Evolutionary conservation across 1,140 invertebrate species (phyloP), one percentile per base, ranked within the genome.

Genomic region (Hyles vespertilio): DNA sequence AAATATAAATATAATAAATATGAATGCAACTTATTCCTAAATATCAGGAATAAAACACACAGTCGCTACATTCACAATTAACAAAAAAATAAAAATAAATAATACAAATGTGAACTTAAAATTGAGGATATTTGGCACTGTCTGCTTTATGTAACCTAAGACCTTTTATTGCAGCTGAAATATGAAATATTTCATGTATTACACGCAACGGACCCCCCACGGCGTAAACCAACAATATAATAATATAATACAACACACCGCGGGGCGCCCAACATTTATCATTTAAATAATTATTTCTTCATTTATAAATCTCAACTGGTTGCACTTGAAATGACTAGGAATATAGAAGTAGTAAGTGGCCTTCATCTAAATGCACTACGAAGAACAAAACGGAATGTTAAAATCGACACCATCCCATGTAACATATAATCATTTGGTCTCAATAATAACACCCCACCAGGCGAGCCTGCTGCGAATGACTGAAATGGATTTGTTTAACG

Each of bases 11-110:
- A 87, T 79, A 79, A 83, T 89, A 89, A 89, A 89, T 84, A 89
- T 89, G 86, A 89, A 88, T 89, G 89, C 87, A 86, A 87, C 89
- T 72, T 68, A 85, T 84, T 89, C 86, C 89, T 89, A 90, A 90
- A 90, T 90, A 89, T 89, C 89, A 90, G 89, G 87, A 89, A 88
- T 86, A 82, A 58, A 78, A 84, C 87, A 87, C 84, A 68, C 83
- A 82, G 87, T 87, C 72, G 87, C 86, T 82, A 84, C 89, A 89
- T 84, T 82, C 87, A 88, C 84, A 85, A 80, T 83, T 81, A 80
- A 80, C 70, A 79, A 79, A 63, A 79, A 71, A 74, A 48, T 11
- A 69, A 70, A 75, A 73, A 78, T 74, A 78, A 82, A 79, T 78
- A 84, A 77, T 72, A 79, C 75, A 69, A 72, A 77, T 81, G 79